phyloP scores from a whole-genome alignment of 2,113 vertebrate species.

The Rhegmatorhina hoffmannsi region DNA sequence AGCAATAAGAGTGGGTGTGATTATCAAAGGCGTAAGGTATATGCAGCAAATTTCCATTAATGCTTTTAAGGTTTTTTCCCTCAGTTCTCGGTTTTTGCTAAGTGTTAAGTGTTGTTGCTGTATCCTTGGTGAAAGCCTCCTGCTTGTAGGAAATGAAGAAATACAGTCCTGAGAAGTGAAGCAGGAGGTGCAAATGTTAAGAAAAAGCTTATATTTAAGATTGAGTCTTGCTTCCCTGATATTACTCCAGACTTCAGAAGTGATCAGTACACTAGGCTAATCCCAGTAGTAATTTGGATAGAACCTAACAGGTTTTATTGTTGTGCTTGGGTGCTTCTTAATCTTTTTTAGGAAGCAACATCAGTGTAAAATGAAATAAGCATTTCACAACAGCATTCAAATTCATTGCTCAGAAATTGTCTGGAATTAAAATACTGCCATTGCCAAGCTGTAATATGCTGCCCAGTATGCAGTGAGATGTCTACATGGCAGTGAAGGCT shows the following conservation, averaged over 20 bases:
- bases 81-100: neutral
- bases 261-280: neutral
- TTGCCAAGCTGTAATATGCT: neutral
- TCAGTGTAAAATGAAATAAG: neutral
- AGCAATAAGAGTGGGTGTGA: neutral
- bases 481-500: neutral
- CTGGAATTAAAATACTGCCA: neutral
- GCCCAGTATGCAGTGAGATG: neutral
- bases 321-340: neutral
- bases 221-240: neutral
- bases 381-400: neutral
- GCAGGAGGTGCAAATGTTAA: neutral
- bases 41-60: neutral
- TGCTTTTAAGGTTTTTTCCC: neutral
- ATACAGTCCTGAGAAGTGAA: neutral
- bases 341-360: neutral
- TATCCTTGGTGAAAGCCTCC: neutral
- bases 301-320: slow-evolving; percentile 6
- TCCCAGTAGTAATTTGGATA: neutral
- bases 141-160: neutral
- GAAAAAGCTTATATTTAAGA: neutral
- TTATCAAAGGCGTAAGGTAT: neutral
- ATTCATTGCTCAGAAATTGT: neutral
- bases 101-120: neutral
- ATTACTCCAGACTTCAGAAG: neutral